Conservation (phyloP, 2,797 vertebrate genomes). For the Pelodytes ibericus region DNA sequence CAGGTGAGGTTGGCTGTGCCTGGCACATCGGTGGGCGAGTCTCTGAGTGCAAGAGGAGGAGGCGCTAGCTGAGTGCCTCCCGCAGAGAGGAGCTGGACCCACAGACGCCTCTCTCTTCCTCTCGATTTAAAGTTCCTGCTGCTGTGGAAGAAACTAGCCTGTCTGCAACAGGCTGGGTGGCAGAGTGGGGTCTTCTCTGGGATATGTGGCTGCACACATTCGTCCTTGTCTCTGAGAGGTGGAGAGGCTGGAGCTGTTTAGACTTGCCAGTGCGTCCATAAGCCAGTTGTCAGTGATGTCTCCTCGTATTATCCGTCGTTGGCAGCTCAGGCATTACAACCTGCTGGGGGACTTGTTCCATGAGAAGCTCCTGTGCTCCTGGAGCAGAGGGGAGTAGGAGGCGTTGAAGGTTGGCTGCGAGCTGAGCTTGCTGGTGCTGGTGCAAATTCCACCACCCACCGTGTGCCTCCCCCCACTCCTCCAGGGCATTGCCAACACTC, state of each 20-base stretch:
- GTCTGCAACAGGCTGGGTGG: conserved; percentile 44
- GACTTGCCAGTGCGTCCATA: neutral
- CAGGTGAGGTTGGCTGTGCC: conserved; percentile 35
- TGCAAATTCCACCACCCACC: neutral
- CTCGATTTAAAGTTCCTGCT: conserved; percentile 48
- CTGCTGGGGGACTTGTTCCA: conserved; percentile 14
- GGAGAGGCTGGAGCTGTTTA: neutral
- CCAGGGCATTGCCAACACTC: neutral
- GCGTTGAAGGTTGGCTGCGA: neutral
- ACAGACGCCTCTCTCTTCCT: conserved; percentile 26
- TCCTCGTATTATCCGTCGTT: neutral
- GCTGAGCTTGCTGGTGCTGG: neutral
- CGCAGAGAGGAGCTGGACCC: conserved; percentile 5
- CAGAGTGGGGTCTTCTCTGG: too few species aligned
- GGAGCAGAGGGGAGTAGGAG: conserved; percentile 25
- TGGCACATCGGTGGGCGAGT: conserved; percentile 39
- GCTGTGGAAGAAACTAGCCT: conserved; percentile 6
- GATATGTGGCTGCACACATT: neutral
- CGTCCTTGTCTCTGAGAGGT: neutral
- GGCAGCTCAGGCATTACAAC: conserved; percentile 7
- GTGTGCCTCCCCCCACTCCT: neutral
- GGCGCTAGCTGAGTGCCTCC: conserved; percentile 31
- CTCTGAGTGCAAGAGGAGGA: conserved; percentile 22
- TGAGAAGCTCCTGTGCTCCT: conserved; percentile 17
- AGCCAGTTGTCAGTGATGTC: conserved; percentile 16